Base-by-base conservation (phyloP, 1,140 invertebrate species). In the Hyposmocoma kahamanoa region DNA sequence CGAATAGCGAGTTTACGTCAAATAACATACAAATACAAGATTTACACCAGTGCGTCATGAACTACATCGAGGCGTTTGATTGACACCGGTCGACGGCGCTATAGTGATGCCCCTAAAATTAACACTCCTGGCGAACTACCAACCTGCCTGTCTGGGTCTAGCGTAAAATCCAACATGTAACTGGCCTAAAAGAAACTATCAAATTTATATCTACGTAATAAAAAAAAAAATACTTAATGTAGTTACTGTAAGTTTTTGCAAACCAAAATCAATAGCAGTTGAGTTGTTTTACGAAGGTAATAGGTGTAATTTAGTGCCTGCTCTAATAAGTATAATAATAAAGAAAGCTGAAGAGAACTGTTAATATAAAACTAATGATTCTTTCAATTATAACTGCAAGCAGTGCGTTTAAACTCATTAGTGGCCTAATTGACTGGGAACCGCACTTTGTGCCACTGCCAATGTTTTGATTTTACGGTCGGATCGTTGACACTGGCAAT, bases 51-150 rank as follows among this genome's bases (percentile, higher is more conserved):
- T 13, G 28, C 18, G 32, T 36, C 32, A 17, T 36, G 32, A 17
- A n/a, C 32, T 15, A 36, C 32, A 36, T 36, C 6, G 15, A 17
- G 6, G 10, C 15, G 22, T 32, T 43, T 59, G 56, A 64, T 60
- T 67, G 63, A 67, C 61, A 58, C 24, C 15, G 41, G 15, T n/a
- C 20, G 56, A 60, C 53, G 43, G 30, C 41, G 51, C 50, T 43
- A 44, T 42, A 43, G 42, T 43, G 49, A 67, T 62, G 67, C 63
- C 66, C 57, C 45, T 46, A 38, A 68, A 71, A 71, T 71, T 68
- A 71, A 58, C 55, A 43, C 41, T 61, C 45, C 69, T 72, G 66
- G 66, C 66, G 36, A 39, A 10, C 34, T 26, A 69, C 66, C 66
- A 72, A 49, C 53, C n/a, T 32, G 36, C 39, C 18, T 36, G 32